Percentiles rank a stretch among this genome's conserved stretches.
Evolutionary conservation across 2,888 invertebrate species (phyloP).

Genomic region (Mythimna impura): DNA sequence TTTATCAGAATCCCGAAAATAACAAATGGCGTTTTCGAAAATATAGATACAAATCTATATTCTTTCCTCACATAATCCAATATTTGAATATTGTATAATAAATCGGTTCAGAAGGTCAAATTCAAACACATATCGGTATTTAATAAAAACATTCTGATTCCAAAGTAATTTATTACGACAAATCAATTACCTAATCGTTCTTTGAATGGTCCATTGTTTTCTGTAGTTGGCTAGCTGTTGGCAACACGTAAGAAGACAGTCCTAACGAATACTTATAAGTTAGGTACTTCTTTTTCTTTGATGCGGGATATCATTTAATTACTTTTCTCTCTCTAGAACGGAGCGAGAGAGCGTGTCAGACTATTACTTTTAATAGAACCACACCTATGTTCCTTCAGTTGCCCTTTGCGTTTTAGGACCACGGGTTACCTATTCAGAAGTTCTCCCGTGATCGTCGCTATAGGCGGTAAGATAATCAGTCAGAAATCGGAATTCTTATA

Average conservation of each 20-base stretch:
- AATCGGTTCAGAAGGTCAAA: conserved; percentile 4
- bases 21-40: neutral
- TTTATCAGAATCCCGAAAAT: neutral
- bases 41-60: neutral
- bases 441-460: no score
- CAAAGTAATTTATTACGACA: conserved; percentile 6
- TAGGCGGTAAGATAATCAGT: no score
- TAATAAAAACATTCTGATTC: conserved; percentile 4
- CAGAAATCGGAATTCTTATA: no score
- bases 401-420: no score
- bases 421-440: no score
- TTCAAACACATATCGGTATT: neutral
- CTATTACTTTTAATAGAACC: no score
- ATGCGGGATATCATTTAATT: no score
- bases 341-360: no score
- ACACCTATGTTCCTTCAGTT: no score
- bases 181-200: conserved; percentile 6
- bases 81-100: conserved; percentile 23
- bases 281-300: no score
- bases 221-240: conserved; percentile 12
- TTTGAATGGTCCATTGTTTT: conserved; percentile 9
- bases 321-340: no score
- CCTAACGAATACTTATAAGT: no score
- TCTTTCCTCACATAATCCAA: conserved; percentile 6
- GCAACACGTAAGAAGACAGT: neutral